phyloP scores from a whole-genome alignment of 1,140 invertebrate genomes.

The Drosophila melanica region DNA sequence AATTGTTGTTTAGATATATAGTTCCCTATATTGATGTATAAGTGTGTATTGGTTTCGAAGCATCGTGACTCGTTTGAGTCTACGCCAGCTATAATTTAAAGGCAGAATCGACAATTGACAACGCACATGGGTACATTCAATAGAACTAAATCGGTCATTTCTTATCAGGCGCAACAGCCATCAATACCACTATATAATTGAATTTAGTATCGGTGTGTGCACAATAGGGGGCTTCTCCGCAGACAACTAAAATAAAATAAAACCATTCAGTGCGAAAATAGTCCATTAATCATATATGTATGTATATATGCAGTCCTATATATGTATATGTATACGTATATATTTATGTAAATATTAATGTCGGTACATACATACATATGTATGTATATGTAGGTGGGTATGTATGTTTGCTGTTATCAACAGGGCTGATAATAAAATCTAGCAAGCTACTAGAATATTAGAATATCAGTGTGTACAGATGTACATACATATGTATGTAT shows the following conservation, averaged over 20 bases:
- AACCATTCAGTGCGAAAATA: slow-evolving; percentile 63
- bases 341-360: slow-evolving; percentile 15
- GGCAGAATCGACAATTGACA: slow-evolving; percentile 9
- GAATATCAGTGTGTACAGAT: slow-evolving; percentile 17
- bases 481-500: slow-evolving; percentile 9
- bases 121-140: slow-evolving; percentile 20
- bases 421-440: slow-evolving; percentile 49
- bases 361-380: background rate
- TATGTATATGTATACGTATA: background rate
- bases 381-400: too few relatives aligned
- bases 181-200: background rate
- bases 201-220: slow-evolving; percentile 1
- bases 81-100: slow-evolving; percentile 55
- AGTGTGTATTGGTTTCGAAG: slow-evolving; percentile 25
- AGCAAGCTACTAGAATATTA: slow-evolving; percentile 34
- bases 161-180: slow-evolving; percentile 56
- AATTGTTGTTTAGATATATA: background rate
- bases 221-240: slow-evolving; percentile 28
- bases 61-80: slow-evolving; percentile 57
- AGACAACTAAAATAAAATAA: slow-evolving; percentile 33
- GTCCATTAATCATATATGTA: slow-evolving; percentile 71
- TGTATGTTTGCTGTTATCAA: slow-evolving; percentile 46
- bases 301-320: slow-evolving; percentile 14
- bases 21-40: background rate
- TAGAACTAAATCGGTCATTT: slow-evolving; percentile 75